Evolutionary conservation across 1,140 invertebrate species (phyloP).

Genomic region (Stenopsyche tienmushanensis): DNA sequence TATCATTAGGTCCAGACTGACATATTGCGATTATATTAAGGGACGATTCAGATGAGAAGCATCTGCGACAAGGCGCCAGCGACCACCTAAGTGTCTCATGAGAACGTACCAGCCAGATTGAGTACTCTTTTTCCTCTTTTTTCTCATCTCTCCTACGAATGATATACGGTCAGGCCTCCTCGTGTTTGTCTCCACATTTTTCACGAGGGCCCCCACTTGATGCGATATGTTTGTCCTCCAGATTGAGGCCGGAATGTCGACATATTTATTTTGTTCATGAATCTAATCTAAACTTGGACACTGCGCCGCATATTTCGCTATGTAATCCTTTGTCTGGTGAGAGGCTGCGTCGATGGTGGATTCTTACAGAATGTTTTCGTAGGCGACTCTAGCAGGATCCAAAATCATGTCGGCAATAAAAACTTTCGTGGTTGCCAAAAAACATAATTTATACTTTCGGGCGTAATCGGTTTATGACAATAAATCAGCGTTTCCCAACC

Average conservation of each 20-base stretch:
- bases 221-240: slow-evolving; percentile 10
- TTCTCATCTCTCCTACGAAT: background rate
- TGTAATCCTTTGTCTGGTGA: background rate
- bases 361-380: too few species aligned
- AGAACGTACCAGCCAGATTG: slow-evolving; percentile 12
- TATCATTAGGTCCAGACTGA: too few species aligned
- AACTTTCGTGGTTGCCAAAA: too few species aligned
- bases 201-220: slow-evolving; percentile 3
- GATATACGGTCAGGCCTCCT: slow-evolving; percentile 11
- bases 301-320: background rate
- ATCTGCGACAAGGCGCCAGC: background rate
- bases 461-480: slow-evolving; percentile 3
- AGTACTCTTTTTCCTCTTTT: slow-evolving; percentile 9
- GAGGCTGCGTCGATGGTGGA: too few species aligned
- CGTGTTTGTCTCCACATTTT: slow-evolving; percentile 22
- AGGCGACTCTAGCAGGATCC: too few species aligned
- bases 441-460: slow-evolving; percentile 3
- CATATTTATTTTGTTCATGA: slow-evolving; percentile 11
- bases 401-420: too few species aligned
- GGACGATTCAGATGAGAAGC: too few species aligned
- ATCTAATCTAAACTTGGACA: slow-evolving; percentile 6
- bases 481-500: slow-evolving; percentile 4
- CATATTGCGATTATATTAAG: too few species aligned
- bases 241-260: slow-evolving; percentile 9
- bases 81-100: slow-evolving; percentile 9